phyloP scores from a whole-genome alignment of 2,888 invertebrate genomes.

The Baronia brevicornis region DNA sequence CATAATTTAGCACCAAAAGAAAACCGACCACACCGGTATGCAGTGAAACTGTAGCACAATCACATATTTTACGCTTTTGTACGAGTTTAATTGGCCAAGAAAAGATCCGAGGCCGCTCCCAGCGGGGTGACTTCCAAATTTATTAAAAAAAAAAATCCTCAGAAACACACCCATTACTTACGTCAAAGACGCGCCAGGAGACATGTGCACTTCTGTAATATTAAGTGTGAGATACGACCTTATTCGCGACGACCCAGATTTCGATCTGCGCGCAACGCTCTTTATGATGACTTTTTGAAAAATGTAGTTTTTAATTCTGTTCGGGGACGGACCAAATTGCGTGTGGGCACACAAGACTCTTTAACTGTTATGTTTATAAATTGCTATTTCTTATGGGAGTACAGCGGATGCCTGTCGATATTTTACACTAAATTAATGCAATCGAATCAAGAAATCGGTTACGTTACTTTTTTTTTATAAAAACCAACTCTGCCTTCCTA shows the following conservation, averaged over 20 bases:
- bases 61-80: conserved; percentile 71
- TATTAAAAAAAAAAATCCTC: conserved; percentile 58
- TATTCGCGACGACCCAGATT: conserved; percentile 67
- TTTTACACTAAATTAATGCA: conserved; percentile 66
- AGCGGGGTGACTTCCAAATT: conserved; percentile 69
- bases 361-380: conserved; percentile 71
- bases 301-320: conserved; percentile 69
- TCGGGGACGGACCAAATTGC: conserved; percentile 48
- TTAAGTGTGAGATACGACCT: conserved; percentile 70
- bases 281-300: conserved; percentile 75
- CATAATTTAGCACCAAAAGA: conserved; percentile 58
- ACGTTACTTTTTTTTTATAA: conserved; percentile 37
- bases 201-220: conserved; percentile 56
- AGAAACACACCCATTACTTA: conserved; percentile 66
- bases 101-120: conserved; percentile 51
- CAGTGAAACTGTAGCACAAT: conserved; percentile 63
- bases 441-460: conserved; percentile 45
- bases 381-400: conserved; percentile 62
- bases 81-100: conserved; percentile 70
- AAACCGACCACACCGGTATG: conserved; percentile 35
- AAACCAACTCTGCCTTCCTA: conserved; percentile 40
- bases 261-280: conserved; percentile 52
- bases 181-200: conserved; percentile 54
- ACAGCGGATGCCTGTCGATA: conserved; percentile 61
- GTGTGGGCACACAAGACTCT: conserved; percentile 50